These are phyloP conservation scores for Myioborus melanocephalus DNA, from an alignment of 2,797 vertebrate genomes.

Conservation along the genomic window DNA sequence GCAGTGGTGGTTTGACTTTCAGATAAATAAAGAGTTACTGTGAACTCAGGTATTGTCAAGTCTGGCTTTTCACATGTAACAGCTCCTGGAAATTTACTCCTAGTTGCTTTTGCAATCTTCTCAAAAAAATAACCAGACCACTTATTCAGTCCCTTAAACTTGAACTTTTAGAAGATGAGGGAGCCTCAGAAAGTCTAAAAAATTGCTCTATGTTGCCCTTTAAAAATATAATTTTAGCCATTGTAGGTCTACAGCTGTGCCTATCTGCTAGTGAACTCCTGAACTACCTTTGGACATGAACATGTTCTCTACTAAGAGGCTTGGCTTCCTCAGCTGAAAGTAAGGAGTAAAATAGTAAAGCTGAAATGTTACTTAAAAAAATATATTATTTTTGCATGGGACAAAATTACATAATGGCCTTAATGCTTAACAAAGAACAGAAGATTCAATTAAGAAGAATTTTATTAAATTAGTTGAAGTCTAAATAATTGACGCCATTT, in stretches of 20 bases:
- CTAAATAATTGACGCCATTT: neutral
- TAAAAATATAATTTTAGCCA: neutral
- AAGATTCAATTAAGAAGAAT: neutral
- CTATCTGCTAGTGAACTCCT: neutral
- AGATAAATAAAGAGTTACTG: neutral
- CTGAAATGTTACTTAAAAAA: neutral
- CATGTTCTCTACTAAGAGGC: neutral
- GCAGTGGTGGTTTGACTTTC: neutral
- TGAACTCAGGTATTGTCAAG: slow-evolving; percentile 1
- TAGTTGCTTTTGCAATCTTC: slow-evolving; percentile 27
- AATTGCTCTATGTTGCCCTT: neutral
- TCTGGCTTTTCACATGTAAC: neutral
- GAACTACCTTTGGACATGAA: neutral
- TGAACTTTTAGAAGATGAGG: slow-evolving; percentile 21
- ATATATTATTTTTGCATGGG: neutral
- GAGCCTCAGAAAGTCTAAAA: slow-evolving; percentile 1
- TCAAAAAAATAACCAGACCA: neutral
- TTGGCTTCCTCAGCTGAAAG: neutral
- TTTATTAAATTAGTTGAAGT: neutral
- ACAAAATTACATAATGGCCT: neutral
- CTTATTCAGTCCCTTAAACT: slow-evolving; percentile 21
- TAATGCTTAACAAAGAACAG: neutral
- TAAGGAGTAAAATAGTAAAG: neutral
- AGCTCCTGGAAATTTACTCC: slow-evolving; percentile 40
- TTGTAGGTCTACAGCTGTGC: neutral